These are phyloP conservation scores for Malacoctenus gilli DNA, from an alignment of 2,797 vertebrate genomes.

Conservation along the genomic window DNA sequence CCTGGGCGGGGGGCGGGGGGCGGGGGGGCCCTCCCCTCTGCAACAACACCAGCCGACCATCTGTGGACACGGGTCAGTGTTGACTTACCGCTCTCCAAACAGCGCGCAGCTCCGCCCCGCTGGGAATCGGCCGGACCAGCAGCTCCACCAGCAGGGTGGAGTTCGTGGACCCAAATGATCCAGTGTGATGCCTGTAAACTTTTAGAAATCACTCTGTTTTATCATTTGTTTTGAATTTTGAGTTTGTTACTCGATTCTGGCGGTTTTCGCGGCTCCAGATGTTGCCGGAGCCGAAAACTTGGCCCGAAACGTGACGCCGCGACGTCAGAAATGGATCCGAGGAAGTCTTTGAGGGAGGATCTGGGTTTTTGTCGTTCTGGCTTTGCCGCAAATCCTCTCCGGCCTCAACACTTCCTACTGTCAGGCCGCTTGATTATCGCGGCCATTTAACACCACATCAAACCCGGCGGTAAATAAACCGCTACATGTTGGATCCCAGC, in stretches of 20 bases:
- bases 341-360: no score
- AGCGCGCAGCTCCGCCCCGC: conserved; percentile 40
- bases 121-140: conserved; percentile 39
- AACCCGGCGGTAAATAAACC: conserved; percentile 44
- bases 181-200: no score
- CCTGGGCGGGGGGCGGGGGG: conserved; percentile 25
- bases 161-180: no score
- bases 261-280: no score
- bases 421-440: conserved; percentile 60
- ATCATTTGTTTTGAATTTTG: no score
- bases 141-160: no score
- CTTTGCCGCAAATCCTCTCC: conserved; percentile 59
- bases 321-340: no score
- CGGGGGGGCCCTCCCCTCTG: conserved; percentile 22
- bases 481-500: conserved; percentile 51
- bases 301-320: no score
- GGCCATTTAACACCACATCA: conserved; percentile 72
- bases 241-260: no score
- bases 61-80: conserved; percentile 74
- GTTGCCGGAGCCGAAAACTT: no score
- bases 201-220: no score
- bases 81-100: conserved; percentile 69
- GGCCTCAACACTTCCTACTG: conserved; percentile 70
- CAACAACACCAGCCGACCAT: conserved; percentile 71
- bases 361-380: conserved; percentile 46